These are phyloP conservation scores for Phlogophora meticulosa DNA, from an alignment of 2,888 invertebrate species.

Conservation along the genomic window DNA sequence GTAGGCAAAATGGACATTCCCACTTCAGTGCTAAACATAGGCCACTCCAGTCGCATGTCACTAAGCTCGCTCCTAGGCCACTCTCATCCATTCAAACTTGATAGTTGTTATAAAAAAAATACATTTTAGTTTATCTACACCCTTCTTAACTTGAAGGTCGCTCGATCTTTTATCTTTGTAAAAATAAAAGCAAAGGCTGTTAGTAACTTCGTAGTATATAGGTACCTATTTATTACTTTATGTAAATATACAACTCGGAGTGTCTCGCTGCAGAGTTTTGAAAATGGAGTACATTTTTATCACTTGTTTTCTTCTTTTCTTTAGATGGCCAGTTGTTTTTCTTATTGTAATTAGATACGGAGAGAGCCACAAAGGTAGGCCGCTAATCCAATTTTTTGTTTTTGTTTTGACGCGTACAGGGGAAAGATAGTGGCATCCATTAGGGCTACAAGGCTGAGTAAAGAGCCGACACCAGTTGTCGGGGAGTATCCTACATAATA, in stretches of 20 bases:
- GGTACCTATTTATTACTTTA: slow-evolving; percentile 50
- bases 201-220: slow-evolving; percentile 46
- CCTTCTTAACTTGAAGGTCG: slow-evolving; percentile 21
- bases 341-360: slow-evolving; percentile 67
- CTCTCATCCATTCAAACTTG: neutral
- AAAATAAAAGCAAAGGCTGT: slow-evolving; percentile 49
- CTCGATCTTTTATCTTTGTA: slow-evolving; percentile 36
- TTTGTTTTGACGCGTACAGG: slow-evolving; percentile 80
- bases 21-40: neutral
- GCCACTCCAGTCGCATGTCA: neutral
- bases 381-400: slow-evolving; percentile 80
- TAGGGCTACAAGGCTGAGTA: slow-evolving; percentile 87
- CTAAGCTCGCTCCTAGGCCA: neutral
- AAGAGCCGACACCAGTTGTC: slow-evolving; percentile 71
- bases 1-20: neutral
- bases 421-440: slow-evolving; percentile 85
- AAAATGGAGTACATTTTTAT: slow-evolving; percentile 64
- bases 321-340: slow-evolving; percentile 64
- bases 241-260: slow-evolving; percentile 55
- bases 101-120: neutral
- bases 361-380: slow-evolving; percentile 70
- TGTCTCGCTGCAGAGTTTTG: slow-evolving; percentile 39
- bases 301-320: slow-evolving; percentile 57
- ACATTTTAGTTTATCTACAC: slow-evolving; percentile 29
- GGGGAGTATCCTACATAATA: slow-evolving; percentile 76